These are phyloP conservation scores for Pseudomyrmex dendroicus DNA, from an alignment of 1,140 invertebrate species.

Conservation along the genomic window DNA sequence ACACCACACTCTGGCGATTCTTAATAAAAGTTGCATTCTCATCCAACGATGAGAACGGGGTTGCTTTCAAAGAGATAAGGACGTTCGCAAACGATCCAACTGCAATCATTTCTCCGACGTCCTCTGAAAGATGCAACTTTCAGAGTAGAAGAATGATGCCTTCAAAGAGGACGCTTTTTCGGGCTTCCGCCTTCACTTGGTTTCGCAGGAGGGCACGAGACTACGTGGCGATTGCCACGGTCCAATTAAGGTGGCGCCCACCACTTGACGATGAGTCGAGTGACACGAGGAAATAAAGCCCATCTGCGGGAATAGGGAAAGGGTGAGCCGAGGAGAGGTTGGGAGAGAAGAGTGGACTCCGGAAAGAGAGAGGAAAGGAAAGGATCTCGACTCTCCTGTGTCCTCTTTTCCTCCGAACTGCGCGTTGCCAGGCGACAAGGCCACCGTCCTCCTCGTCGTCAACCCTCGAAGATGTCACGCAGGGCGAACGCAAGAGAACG, in stretches of 20 bases:
- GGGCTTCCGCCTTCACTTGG: conserved; percentile 29
- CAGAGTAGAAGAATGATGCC: conserved; percentile 28
- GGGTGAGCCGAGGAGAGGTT: not conserved
- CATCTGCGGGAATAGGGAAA: not conserved
- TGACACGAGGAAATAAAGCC: conserved; percentile 67
- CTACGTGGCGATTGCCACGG: conserved; percentile 65
- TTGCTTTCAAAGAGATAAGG: conserved; percentile 1
- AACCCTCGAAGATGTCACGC: conserved; percentile 70
- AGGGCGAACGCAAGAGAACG: conserved; percentile 67
- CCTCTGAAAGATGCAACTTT: conserved; percentile 59
- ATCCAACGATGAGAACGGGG: conserved; percentile 1
- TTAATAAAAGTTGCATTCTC: conserved; percentile 28
- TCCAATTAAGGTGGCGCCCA: conserved; percentile 73
- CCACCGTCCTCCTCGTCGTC: conserved; percentile 30
- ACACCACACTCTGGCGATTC: not conserved
- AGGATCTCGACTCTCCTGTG: not conserved
- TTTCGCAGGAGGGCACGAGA: conserved; percentile 54
- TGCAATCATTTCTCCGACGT: conserved; percentile 19
- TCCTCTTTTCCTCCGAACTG: conserved; percentile 38
- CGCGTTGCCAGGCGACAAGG: conserved; percentile 75
- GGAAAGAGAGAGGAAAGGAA: not conserved
- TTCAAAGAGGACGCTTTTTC: conserved; percentile 63
- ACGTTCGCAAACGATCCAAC: conserved; percentile 13
- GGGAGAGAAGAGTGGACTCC: conserved; percentile 31
- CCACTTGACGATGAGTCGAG: conserved; percentile 68